Conservation (phyloP, 2,113 vertebrate species). For the Globicephala melas region DNA sequence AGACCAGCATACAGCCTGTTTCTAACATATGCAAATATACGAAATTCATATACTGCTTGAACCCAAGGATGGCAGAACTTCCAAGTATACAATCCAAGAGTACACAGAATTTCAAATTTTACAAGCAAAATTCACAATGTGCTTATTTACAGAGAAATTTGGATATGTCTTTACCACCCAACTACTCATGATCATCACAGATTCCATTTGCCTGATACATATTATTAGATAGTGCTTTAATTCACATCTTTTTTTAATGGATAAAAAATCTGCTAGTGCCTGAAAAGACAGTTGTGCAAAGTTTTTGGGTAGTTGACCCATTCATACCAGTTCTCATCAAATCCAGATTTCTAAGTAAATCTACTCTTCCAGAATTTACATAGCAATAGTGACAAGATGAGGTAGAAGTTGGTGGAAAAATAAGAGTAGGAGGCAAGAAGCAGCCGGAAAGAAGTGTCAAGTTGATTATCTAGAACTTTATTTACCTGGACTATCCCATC, state of each 20-base stretch:
- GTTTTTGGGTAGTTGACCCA: neutral
- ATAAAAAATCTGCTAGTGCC: neutral
- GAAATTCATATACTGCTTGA: conserved; percentile 6
- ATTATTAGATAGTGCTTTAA: neutral
- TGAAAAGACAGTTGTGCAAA: neutral
- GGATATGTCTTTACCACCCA: neutral
- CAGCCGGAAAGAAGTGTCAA: neutral
- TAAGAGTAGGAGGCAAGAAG: neutral
- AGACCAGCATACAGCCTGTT: neutral
- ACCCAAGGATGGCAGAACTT: conserved; percentile 1
- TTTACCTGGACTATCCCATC: neutral
- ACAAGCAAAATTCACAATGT: conserved; percentile 2
- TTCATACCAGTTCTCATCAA: neutral
- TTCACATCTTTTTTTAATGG: conserved; percentile 6
- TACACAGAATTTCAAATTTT: neutral
- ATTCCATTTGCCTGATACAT: neutral
- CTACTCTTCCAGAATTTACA: neutral
- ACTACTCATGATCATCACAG: neutral
- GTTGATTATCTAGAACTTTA: neutral
- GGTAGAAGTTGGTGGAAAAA: neutral
- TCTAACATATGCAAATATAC: neutral
- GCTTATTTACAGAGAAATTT: neutral
- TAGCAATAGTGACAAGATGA: neutral
- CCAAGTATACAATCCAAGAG: conserved; percentile 18
- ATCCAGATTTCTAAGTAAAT: conserved; percentile 30